Conservation (phyloP, 2,113 vertebrate species). For the Siniperca knerii region DNA sequence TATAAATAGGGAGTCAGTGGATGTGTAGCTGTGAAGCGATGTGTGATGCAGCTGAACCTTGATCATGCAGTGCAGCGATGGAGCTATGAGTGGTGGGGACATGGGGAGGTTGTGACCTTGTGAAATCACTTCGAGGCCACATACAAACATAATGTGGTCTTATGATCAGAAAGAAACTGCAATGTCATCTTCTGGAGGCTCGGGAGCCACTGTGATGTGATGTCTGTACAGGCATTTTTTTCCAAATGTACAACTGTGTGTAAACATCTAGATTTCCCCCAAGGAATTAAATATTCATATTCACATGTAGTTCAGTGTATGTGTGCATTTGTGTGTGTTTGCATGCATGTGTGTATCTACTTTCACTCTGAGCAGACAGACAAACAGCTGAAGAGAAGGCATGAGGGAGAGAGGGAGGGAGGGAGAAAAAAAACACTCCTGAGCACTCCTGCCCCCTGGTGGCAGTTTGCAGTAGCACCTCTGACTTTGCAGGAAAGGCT, state of each 20-base stretch:
- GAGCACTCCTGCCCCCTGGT: conserved; percentile 85
- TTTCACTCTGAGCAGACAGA: conserved; percentile 40
- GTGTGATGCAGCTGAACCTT: conserved; percentile 43
- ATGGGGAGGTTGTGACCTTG: conserved; percentile 49
- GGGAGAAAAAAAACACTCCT: conserved; percentile 42
- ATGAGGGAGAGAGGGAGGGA: conserved; percentile 15
- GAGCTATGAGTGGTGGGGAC: conserved; percentile 15
- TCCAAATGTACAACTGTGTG: conserved; percentile 3
- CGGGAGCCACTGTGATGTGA: background rate
- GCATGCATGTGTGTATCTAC: conserved; percentile 7
- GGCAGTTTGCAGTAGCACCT: conserved; percentile 59
- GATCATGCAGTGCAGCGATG: conserved; percentile 32
- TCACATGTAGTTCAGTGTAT: conserved; percentile 6
- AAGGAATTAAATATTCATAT: conserved; percentile 25
- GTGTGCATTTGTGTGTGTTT: background rate
- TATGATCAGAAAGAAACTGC: conserved; percentile 58
- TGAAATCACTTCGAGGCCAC: conserved; percentile 50
- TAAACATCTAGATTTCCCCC: conserved; percentile 12
- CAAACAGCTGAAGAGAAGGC: conserved; percentile 50
- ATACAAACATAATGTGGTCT: conserved; percentile 22
- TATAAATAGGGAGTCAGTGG: conserved; percentile 51
- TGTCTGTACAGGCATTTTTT: background rate
- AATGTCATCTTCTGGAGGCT: conserved; percentile 48
- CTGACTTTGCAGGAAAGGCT: conserved; percentile 2
- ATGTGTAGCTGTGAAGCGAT: conserved; percentile 39